Percentiles rank a stretch among this genome's conserved stretches.
Evolutionary conservation across 1,140 invertebrate species (phyloP).

Genomic region (Papilio polytes): DNA sequence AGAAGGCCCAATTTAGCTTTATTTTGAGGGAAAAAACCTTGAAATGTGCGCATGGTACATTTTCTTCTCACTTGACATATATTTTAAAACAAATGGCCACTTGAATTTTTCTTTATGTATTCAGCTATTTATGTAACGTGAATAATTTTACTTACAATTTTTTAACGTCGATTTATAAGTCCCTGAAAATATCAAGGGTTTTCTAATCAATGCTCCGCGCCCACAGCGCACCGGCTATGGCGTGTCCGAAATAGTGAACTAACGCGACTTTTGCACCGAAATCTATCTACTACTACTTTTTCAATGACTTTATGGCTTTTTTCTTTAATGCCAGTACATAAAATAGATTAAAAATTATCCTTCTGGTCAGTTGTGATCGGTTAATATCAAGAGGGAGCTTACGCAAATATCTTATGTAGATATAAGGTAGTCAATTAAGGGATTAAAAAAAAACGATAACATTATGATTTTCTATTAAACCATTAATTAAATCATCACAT

Average conservation of each 20-base stretch:
- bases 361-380: background rate
- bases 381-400: background rate
- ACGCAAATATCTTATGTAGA: background rate
- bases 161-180: background rate
- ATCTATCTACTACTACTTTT: background rate
- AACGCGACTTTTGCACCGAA: background rate
- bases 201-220: background rate
- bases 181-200: background rate
- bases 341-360: no score
- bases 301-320: background rate
- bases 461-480: constrained; percentile 51
- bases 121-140: background rate
- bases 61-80: constrained; percentile 2
- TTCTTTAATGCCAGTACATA: no score
- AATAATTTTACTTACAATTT: background rate
- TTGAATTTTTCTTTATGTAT: background rate
- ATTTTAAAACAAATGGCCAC: background rate
- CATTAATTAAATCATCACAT: constrained; percentile 57
- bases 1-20: background rate
- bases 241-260: background rate
- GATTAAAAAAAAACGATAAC: constrained; percentile 5
- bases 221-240: background rate
- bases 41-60: background rate
- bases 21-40: background rate
- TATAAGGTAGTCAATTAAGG: background rate